A percentile compares a stretch with the other conserved stretches of the same genome.
Conservation (phyloP, 2,113 vertebrate species). For the Lasiurus cinereus region DNA sequence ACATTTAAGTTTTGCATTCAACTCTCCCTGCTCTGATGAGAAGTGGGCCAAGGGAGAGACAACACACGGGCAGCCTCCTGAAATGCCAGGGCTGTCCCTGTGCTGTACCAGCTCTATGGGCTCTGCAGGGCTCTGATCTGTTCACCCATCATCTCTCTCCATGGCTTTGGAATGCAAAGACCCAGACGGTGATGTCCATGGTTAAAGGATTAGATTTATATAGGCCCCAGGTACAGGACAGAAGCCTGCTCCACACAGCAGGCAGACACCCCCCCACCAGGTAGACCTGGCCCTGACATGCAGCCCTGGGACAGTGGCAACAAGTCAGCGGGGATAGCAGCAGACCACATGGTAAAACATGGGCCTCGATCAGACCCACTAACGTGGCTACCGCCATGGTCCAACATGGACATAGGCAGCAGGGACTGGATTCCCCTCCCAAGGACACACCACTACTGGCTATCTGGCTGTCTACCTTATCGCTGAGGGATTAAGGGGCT, state of each 20-base stretch:
- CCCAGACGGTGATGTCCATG: neutral
- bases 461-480: neutral
- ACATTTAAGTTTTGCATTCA: neutral
- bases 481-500: neutral
- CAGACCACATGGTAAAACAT: neutral
- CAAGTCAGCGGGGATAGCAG: neutral
- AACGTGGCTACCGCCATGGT: rapidly evolving
- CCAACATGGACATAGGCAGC: neutral
- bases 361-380: neutral
- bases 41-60: neutral
- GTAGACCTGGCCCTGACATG: neutral
- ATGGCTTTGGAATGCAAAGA: neutral
- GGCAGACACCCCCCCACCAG: rapidly evolving
- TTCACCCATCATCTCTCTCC: neutral
- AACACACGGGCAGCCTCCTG: neutral
- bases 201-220: neutral
- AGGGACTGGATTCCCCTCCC: neutral
- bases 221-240: neutral
- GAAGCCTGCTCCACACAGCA: neutral
- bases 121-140: neutral
- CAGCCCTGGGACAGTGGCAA: neutral
- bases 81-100: neutral
- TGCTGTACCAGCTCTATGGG: neutral
- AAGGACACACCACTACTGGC: neutral
- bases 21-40: neutral